phyloP scores from a whole-genome alignment of 2,113 vertebrate species.

The Anas platyrhynchos region DNA sequence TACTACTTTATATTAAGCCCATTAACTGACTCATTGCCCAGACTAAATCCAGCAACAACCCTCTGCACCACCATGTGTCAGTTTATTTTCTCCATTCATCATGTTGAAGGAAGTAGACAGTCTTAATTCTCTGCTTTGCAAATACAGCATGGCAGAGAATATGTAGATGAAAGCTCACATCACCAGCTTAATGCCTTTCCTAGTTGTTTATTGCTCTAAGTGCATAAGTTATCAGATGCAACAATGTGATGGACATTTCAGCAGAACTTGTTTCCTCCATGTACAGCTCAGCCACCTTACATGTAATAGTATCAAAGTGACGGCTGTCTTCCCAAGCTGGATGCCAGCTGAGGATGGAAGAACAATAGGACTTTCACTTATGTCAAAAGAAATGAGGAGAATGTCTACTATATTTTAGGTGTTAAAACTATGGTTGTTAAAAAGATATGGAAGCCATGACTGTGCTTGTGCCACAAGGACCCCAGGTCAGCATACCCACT shows the following conservation, averaged over 20 bases:
- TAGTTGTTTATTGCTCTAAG: neutral
- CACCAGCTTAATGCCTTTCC: neutral
- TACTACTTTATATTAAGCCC: neutral
- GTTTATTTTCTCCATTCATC: neutral
- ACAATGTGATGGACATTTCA: neutral
- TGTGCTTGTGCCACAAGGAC: neutral
- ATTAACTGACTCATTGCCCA: neutral
- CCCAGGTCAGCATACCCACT: neutral
- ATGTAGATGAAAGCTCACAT: neutral
- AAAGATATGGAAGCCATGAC: neutral
- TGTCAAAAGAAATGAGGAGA: neutral
- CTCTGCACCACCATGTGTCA: fast-evolving
- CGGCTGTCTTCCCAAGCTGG: neutral
- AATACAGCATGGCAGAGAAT: neutral
- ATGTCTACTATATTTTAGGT: neutral
- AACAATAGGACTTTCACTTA: neutral
- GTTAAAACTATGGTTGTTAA: neutral
- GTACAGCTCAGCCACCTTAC: neutral
- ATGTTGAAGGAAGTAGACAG: neutral
- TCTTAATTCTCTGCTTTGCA: neutral
- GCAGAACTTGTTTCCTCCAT: neutral
- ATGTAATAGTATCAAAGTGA: neutral
- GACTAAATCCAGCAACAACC: neutral
- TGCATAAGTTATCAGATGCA: neutral
- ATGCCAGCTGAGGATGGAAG: neutral